Evolutionary conservation across 2,113 vertebrate species (phyloP).

Genomic region (Rattus norvegicus): GRCr8 NC_086032.1:16599501-16600000

Average conservation of each 20-base stretch:
- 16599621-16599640: conserved; percentile 50
- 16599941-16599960: background rate
- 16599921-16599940: background rate
- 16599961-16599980: conserved; percentile 2
- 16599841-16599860: background rate
- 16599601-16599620: conserved; percentile 36
- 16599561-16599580: conserved; percentile 23
- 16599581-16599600: conserved; percentile 60
- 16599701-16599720: conserved; percentile 64
- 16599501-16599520: background rate
- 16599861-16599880: background rate
- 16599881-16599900: background rate
- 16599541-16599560: conserved; percentile 52
- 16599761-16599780: conserved; percentile 60
- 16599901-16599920: conserved; percentile 41
- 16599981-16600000: conserved; percentile 12
- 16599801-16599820: background rate
- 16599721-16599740: conserved; percentile 54
- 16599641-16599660: conserved; percentile 49
- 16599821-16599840: conserved; percentile 6
- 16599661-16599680: conserved; percentile 36
- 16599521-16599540: conserved; percentile 32
- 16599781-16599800: conserved; percentile 26
- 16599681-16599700: conserved; percentile 52
- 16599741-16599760: conserved; percentile 72